These are phyloP conservation scores for Hippocampus abdominalis DNA, from an alignment of 2,113 vertebrate genomes.

Conservation along the genomic window DNA sequence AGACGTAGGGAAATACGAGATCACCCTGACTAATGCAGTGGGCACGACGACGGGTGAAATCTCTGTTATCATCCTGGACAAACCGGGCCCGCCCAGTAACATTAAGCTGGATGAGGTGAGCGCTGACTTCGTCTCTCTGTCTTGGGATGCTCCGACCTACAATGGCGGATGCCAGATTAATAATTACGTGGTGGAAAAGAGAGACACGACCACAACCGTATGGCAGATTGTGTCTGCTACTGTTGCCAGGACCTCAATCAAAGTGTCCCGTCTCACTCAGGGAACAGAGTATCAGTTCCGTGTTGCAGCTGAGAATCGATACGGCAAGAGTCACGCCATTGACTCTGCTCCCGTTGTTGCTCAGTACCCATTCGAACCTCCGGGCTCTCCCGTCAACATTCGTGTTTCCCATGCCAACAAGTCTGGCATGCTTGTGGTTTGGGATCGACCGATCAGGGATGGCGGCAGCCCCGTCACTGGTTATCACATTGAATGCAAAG, in stretches of 20 bases:
- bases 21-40: conserved; percentile 82
- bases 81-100: conserved; percentile 87
- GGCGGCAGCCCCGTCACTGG: conserved; percentile 89
- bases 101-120: conserved; percentile 90
- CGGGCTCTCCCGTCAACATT: conserved; percentile 84
- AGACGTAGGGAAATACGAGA: conserved; percentile 90
- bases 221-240: conserved; percentile 94
- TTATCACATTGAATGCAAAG: conserved; percentile 94
- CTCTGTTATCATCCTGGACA: conserved; percentile 87
- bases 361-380: conserved; percentile 91
- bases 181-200: conserved; percentile 96
- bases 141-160: conserved; percentile 91
- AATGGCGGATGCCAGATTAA: conserved; percentile 97
- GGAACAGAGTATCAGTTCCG: conserved; percentile 97
- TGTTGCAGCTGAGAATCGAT: conserved; percentile 94
- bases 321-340: conserved; percentile 84
- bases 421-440: conserved; percentile 87
- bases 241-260: conserved; percentile 94
- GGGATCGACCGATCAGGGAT: conserved; percentile 89
- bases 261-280: conserved; percentile 82
- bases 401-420: conserved; percentile 85
- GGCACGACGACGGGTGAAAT: conserved; percentile 81
- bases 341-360: conserved; percentile 85
- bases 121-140: conserved; percentile 85
- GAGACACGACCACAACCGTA: conserved; percentile 90